A percentile compares a stretch with the other conserved stretches of the same genome.
phyloP scores from a whole-genome alignment of 1,140 invertebrate genomes.

The Megathymus violae region DNA sequence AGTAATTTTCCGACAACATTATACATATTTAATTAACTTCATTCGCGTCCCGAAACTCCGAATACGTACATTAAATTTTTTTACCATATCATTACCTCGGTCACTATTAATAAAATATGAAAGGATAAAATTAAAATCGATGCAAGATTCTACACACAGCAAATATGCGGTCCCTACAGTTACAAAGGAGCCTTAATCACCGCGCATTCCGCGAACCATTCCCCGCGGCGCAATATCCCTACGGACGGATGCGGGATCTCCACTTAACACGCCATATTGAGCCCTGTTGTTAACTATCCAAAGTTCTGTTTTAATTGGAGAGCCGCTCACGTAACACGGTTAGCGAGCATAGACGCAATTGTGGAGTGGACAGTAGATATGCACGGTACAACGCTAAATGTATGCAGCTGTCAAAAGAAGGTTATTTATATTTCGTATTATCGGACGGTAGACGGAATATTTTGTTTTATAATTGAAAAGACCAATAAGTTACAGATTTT shows the following conservation, averaged over 20 bases:
- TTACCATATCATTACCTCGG: too few species aligned
- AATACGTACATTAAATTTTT: too few species aligned
- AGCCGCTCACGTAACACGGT: conserved; percentile 24
- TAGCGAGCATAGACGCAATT: conserved; percentile 28
- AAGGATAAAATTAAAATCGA: conserved; percentile 6
- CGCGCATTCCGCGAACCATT: conserved; percentile 22
- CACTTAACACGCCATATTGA: not conserved
- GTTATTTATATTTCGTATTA: conserved; percentile 15
- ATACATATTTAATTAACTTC: too few species aligned
- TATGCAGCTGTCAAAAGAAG: conserved; percentile 21
- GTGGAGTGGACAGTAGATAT: conserved; percentile 28
- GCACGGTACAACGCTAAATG: conserved; percentile 18
- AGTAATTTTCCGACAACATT: too few species aligned
- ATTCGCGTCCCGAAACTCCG: too few species aligned
- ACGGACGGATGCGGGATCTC: conserved; percentile 23
- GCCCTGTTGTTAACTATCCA: not conserved
- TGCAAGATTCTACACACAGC: not conserved
- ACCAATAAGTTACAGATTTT: not conserved
- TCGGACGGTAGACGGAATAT: not conserved
- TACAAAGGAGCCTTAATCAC: conserved; percentile 34
- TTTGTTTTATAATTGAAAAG: conserved; percentile 21
- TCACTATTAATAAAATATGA: not conserved
- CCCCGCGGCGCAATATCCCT: conserved; percentile 24
- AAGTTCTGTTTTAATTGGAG: not conserved
- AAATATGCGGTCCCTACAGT: conserved; percentile 32